Percentiles rank a stretch among this genome's conserved stretches.
Conservation (phyloP, 2,113 vertebrate genomes). For the Meles meles region DNA sequence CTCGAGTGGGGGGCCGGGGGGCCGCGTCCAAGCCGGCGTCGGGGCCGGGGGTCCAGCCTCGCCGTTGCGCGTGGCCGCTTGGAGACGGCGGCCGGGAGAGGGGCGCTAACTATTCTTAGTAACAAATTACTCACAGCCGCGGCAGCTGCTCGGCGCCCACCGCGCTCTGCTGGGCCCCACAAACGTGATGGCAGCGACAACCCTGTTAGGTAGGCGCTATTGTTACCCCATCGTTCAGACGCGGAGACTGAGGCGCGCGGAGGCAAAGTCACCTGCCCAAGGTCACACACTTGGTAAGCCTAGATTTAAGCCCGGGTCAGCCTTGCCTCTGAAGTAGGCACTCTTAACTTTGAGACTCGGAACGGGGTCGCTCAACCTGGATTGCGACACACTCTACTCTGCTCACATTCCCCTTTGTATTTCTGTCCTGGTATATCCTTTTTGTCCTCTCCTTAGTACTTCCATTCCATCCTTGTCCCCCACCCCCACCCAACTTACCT, state of each 20-base stretch:
- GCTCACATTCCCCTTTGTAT: neutral
- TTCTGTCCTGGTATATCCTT: constrained; percentile 16
- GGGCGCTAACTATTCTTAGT: constrained; percentile 76
- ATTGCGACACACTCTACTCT: neutral
- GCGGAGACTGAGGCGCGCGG: constrained; percentile 66
- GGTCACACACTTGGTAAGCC: constrained; percentile 66
- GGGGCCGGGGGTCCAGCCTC: constrained; percentile 19
- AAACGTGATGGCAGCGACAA: constrained; percentile 51
- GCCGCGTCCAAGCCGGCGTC: neutral
- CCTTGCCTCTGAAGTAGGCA: neutral
- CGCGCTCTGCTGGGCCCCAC: constrained; percentile 56
- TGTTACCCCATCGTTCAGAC: constrained; percentile 66
- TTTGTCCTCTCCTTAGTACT: neutral
- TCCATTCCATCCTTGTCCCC: neutral
- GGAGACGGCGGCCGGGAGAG: constrained; percentile 43
- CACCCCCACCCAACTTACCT: neutral
- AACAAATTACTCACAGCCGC: constrained; percentile 71
- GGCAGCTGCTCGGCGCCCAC: constrained; percentile 62
- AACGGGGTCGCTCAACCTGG: neutral
- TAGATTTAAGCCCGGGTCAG: constrained; percentile 33
- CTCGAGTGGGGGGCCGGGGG: neutral
- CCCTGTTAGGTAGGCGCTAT: constrained; percentile 54
- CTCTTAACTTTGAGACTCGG: constrained; percentile 27
- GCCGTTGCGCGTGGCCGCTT: neutral
- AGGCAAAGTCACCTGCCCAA: constrained; percentile 68